Percentiles rank a stretch among this genome's conserved stretches.
Evolutionary conservation across 2,113 vertebrate genomes (phyloP).

Genomic region (Helogale parvula): DNA sequence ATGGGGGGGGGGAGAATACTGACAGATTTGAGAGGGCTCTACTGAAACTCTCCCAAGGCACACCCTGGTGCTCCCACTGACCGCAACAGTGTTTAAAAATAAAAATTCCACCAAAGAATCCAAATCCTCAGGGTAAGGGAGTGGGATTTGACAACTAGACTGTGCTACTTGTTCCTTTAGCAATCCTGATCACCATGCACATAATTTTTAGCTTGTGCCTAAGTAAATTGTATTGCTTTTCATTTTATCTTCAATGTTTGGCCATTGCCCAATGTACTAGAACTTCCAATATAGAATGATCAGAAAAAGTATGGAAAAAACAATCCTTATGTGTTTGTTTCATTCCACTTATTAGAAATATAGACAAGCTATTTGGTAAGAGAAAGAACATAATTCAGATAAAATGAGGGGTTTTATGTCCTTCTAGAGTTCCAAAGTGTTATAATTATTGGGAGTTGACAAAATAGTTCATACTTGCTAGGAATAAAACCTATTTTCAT

Average conservation of each 20-base stretch:
- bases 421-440: conserved; percentile 18
- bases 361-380: neutral
- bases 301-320: neutral
- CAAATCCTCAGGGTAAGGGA: neutral
- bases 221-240: conserved; percentile 20
- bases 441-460: conserved; percentile 47
- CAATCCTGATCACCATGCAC: neutral
- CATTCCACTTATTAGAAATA: neutral
- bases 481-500: conserved; percentile 36
- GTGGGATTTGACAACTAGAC: neutral
- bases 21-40: neutral
- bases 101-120: neutral
- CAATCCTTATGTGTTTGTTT: neutral
- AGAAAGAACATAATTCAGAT: neutral
- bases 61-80: neutral
- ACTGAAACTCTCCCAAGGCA: neutral
- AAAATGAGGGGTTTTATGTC: neutral
- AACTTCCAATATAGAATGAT: neutral
- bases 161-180: neutral
- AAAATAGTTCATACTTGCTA: conserved; percentile 23
- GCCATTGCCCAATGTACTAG: neutral
- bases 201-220: conserved; percentile 17
- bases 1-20: neutral
- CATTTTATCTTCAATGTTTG: neutral
- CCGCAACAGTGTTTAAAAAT: neutral